Conservation (phyloP, 2,888 invertebrate species). For the Sclerodermus sp. region DNA sequence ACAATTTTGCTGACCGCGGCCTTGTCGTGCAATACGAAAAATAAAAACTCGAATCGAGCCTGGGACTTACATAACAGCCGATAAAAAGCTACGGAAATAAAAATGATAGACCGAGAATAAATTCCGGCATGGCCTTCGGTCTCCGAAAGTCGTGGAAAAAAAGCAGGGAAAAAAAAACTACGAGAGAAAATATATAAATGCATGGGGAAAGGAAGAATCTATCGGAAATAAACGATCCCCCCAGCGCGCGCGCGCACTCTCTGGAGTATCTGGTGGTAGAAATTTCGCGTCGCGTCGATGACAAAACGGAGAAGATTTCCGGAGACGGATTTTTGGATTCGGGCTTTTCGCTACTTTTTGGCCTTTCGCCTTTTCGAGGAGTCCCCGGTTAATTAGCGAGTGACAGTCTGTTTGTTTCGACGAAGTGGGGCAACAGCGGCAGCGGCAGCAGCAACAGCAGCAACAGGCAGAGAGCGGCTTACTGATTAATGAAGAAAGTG, state of each 20-base stretch:
- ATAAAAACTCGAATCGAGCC: slow-evolving; percentile 11
- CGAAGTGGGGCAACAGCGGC: neutral
- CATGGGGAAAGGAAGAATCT: no score
- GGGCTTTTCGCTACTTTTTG: neutral
- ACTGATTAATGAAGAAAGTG: slow-evolving; percentile 27
- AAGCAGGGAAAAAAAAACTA: neutral
- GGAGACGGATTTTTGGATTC: neutral
- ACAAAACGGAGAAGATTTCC: no score
- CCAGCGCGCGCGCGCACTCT: no score
- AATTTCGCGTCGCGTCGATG: no score
- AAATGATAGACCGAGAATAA: slow-evolving; percentile 5
- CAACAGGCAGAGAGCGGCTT: slow-evolving; percentile 3
- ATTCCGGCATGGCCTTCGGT: neutral
- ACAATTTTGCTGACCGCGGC: slow-evolving; percentile 32
- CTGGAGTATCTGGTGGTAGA: no score
- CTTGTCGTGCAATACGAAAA: slow-evolving; percentile 26
- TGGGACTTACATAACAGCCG: slow-evolving; percentile 23
- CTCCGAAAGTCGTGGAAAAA: neutral
- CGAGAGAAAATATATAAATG: neutral
- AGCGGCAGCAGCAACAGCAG: no score
- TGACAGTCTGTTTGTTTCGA: slow-evolving; percentile 18
- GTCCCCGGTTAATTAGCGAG: slow-evolving; percentile 18
- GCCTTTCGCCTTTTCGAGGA: neutral
- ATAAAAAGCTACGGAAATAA: slow-evolving; percentile 21
- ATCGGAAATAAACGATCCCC: no score